phyloP scores from a whole-genome alignment of 2,113 vertebrate species.

The Rafetus swinhoei region DNA sequence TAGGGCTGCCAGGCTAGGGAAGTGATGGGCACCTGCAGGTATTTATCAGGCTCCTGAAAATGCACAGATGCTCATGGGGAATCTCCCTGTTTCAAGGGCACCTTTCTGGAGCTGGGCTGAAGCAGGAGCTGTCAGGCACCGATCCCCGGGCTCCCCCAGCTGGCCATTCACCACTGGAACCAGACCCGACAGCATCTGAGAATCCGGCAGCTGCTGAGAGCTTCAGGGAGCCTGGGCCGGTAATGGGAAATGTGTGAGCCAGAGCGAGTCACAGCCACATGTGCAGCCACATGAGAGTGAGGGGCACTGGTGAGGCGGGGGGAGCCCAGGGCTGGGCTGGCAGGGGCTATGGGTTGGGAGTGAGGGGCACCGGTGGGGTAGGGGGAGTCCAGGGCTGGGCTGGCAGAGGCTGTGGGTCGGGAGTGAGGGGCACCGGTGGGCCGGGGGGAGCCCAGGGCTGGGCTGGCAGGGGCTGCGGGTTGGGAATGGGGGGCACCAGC shows the following conservation, averaged over 20 bases:
- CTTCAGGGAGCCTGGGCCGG: neutral
- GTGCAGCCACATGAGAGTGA: too few relatives aligned
- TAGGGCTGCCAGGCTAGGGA: neutral
- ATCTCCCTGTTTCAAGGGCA: neutral
- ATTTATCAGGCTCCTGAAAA: neutral
- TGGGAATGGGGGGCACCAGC: neutral
- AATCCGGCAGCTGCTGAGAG: neutral
- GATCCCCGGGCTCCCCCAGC: neutral
- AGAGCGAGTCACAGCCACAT: neutral
- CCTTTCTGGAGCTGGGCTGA: neutral
- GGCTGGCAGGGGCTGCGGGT: neutral
- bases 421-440: neutral
- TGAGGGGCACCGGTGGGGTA: neutral
- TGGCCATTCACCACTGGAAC: neutral
- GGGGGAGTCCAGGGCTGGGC: neutral
- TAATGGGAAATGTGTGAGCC: neutral
- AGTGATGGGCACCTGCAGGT: neutral
- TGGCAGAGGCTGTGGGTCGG: rapidly evolving
- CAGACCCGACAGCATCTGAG: neutral
- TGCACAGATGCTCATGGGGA: neutral
- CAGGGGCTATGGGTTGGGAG: neutral
- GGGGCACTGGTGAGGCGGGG: too few relatives aligned
- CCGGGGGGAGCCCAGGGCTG: too few relatives aligned
- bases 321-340: too few relatives aligned
- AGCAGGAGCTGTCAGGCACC: neutral